Base-by-base conservation (phyloP, 2,797 vertebrate genomes). In the Syncerus caffer region DNA sequence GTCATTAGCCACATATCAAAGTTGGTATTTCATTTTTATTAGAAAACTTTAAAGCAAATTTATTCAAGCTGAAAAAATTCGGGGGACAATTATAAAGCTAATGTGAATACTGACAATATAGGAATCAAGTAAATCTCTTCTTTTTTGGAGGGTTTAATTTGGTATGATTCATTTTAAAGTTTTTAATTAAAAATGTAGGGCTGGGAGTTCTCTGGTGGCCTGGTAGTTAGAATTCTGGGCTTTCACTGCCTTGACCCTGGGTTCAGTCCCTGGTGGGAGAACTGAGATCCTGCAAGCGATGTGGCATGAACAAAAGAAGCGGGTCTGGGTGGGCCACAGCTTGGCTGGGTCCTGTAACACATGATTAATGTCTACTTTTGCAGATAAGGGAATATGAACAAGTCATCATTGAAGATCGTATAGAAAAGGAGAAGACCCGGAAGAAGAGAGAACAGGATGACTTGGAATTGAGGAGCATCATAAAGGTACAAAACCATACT, bases 331-430 rank as follows among this genome's bases (percentile, higher is more conserved):
- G 53, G 76, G 53, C 50, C 21, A 50, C 25, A n/a, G 31, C 29
- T 80, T 83, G 71, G 51, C 17, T 38, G 8, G 58, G 58, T 62
- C 23, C 16, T 76, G 5, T 91, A 60, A 78, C 27, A 38, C 23
- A n/a, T 47, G 83, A 80, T 23, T 34, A 19, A 51, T 90, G 84
- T 96, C 78, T 94, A 31, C 17, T 92, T 92, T 71, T 98, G 79
- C 98, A 99, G 99, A 99, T 99, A 97, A 98, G 95, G 89, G 98
- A 97, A 6, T 99, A 99, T 25, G 99, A 99, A 95, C 98, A 99
- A 97, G 98, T 99, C 84, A 99, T 99, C 89, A 99, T 98, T n/a
- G 99, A 99, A 84, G 99, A 99, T 97, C 98, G 99, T 47, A 64
- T 98, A 85, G 99, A 99, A 94, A 99, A 99, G 98, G 99, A 99